Evolutionary conservation across 2,888 invertebrate species (phyloP), one percentile per base, ranked within the genome.

Genomic region (Phengaris alcon): DNA sequence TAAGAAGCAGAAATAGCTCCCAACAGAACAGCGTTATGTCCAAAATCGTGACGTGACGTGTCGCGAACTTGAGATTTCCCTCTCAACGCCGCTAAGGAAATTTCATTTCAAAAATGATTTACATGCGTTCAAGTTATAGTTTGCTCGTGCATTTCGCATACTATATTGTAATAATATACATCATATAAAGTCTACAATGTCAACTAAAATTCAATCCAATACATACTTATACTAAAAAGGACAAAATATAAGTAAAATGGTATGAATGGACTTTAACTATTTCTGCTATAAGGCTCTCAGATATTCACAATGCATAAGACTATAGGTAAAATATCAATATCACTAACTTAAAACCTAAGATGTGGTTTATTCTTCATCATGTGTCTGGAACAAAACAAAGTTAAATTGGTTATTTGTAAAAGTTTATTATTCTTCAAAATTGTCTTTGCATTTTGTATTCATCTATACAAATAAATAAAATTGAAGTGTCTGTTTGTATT

Each of bases 301-400:
- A 89, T 88, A 87, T 87, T 88, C 88, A 89, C 87, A 87, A 84
- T 80, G 83, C 86, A 82, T 84, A 83, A 84, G 80, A 85, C 85
- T 88, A 86, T 85, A 82, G 80, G 85, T 89, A 88, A 82, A 86
- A 84, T 84, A 86, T 82, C 81, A 80, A 84, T 90, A 88, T 78
- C 86, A 87, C 85, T 83, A 80, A 84, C 84, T 89, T 90, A 97
- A 88, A 96, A 97, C 83, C 97, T 94, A 83, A 98, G 94, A 86
- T 97, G 97, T 57, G 97, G 96, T 87, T 98, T 98, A 90, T 96
- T 95, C 89, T 98, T 97, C 90, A 97, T 94, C 95, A 98, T 97
- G 89, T 97, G 96, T 87, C 97, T 97, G 95, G 92, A 96, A 88
- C 90, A 88, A 91, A 84, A 82, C 80, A 81, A 81, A 77, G 10